Evolutionary conservation across 2,113 vertebrate genomes (phyloP).

Genomic region (Oncorhynchus gorbuscha): DNA sequence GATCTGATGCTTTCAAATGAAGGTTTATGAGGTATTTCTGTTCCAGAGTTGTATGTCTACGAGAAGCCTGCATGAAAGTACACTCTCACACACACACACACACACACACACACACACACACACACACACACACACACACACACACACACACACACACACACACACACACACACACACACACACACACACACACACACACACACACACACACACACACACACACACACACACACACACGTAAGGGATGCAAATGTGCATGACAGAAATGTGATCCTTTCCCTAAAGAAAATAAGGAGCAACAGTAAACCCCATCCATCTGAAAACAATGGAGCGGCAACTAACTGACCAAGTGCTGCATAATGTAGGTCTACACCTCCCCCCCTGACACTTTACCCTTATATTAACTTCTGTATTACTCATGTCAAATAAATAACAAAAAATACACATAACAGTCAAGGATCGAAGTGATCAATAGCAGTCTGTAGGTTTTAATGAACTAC

Average conservation of each 20-base stretch:
- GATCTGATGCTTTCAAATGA: slow-evolving; percentile 66
- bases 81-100: slow-evolving; percentile 27
- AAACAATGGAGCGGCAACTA: slow-evolving; percentile 75
- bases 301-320: slow-evolving; percentile 68
- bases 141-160: slow-evolving; percentile 18
- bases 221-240: slow-evolving; percentile 26
- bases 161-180: slow-evolving; percentile 11
- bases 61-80: slow-evolving; percentile 72
- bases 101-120: slow-evolving; percentile 41
- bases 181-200: slow-evolving; percentile 26
- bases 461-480: slow-evolving; percentile 81
- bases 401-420: slow-evolving; percentile 74
- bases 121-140: slow-evolving; percentile 34
- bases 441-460: slow-evolving; percentile 84
- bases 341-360: slow-evolving; percentile 77
- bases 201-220: slow-evolving; percentile 31
- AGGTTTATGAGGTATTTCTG: slow-evolving; percentile 93
- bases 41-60: slow-evolving; percentile 84
- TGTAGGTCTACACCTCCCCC: slow-evolving; percentile 60
- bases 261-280: slow-evolving; percentile 61
- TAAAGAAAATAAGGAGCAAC: slow-evolving; percentile 59
- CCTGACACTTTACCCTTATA: slow-evolving; percentile 74
- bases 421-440: slow-evolving; percentile 81
- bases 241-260: slow-evolving; percentile 68
- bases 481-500: slow-evolving; percentile 84